These are phyloP conservation scores for Poeciliopsis prolifica DNA, from an alignment of 2,113 vertebrate genomes.

Conservation along the genomic window DNA sequence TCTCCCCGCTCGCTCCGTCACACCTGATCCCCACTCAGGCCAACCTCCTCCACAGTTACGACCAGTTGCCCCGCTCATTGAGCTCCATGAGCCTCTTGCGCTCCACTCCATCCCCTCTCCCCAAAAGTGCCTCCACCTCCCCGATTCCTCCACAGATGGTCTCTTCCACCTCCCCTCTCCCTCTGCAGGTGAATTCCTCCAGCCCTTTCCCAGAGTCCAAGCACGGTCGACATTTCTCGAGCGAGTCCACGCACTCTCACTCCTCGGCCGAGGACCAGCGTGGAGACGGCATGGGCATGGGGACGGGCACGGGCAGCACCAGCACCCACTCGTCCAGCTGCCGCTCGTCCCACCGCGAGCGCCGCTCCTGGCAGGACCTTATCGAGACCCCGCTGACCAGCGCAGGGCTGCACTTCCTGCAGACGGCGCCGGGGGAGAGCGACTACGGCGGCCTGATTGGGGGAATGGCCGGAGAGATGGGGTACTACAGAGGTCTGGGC, in stretches of 20 bases:
- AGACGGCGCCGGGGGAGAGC: slow-evolving; percentile 83
- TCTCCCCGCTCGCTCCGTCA: not conserved
- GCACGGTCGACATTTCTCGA: slow-evolving; percentile 85
- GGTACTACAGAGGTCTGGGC: slow-evolving; percentile 65
- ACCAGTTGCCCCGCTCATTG: slow-evolving; percentile 71
- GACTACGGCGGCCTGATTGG: slow-evolving; percentile 71
- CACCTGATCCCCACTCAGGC: slow-evolving; percentile 44
- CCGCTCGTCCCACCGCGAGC: slow-evolving; percentile 83
- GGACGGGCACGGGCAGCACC: slow-evolving; percentile 76
- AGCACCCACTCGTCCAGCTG: slow-evolving; percentile 84
- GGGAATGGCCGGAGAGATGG: slow-evolving; percentile 74
- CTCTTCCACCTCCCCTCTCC: slow-evolving; percentile 78
- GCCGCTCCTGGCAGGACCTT: slow-evolving; percentile 88
- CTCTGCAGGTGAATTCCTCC: slow-evolving; percentile 86
- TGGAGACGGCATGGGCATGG: slow-evolving; percentile 70
- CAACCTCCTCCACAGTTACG: slow-evolving; percentile 71
- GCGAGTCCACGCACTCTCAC: slow-evolving; percentile 88
- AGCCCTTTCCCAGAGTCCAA: slow-evolving; percentile 89
- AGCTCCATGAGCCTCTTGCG: slow-evolving; percentile 79
- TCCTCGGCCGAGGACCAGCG: slow-evolving; percentile 86
- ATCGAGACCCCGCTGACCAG: slow-evolving; percentile 87
- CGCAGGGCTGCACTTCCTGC: slow-evolving; percentile 89
- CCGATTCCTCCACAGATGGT: slow-evolving; percentile 79
- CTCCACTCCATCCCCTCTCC: slow-evolving; percentile 75
- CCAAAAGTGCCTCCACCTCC: slow-evolving; percentile 77